phyloP scores from a whole-genome alignment of 2,888 invertebrate genomes.

The Leptinotarsa rubiginosa region DNA sequence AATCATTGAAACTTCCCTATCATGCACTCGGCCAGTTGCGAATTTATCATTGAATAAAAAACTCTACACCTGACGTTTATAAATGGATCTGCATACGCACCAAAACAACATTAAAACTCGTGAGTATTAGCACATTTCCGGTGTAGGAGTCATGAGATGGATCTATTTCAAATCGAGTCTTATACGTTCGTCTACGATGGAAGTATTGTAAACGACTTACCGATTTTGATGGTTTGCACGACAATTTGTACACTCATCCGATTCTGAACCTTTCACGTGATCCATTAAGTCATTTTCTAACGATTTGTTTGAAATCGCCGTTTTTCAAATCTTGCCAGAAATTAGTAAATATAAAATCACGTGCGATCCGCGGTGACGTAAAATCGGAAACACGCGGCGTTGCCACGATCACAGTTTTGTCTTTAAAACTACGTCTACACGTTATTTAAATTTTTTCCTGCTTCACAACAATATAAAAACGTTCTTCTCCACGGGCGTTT shows the following conservation, averaged over 20 bases:
- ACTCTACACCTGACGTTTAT: background rate
- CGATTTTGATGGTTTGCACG: slow-evolving; percentile 9
- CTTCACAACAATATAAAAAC: too few relatives aligned
- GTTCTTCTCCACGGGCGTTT: too few relatives aligned
- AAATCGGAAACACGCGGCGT: slow-evolving; percentile 24
- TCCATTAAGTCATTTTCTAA: slow-evolving; percentile 42
- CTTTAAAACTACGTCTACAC: too few relatives aligned
- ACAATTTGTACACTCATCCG: slow-evolving; percentile 1
- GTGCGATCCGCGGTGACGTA: slow-evolving; percentile 52
- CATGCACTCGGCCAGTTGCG: background rate
- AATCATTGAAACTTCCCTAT: background rate
- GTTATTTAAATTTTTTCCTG: too few relatives aligned
- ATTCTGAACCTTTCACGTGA: slow-evolving; percentile 23
- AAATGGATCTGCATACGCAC: background rate
- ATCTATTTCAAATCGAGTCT: background rate
- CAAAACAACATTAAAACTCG: slow-evolving; percentile 8
- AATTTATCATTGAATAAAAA: background rate
- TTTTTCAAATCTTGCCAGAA: slow-evolving; percentile 46
- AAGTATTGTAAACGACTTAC: slow-evolving; percentile 25
- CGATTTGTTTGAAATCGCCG: slow-evolving; percentile 34
- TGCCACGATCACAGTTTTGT: slow-evolving; percentile 19
- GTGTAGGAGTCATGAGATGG: background rate
- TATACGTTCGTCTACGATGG: background rate
- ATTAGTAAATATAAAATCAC: slow-evolving; percentile 63
- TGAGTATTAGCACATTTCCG: slow-evolving; percentile 18